Base-by-base conservation (phyloP, 2,888 invertebrate species). In the Hirtodrosophila duncani region DNA sequence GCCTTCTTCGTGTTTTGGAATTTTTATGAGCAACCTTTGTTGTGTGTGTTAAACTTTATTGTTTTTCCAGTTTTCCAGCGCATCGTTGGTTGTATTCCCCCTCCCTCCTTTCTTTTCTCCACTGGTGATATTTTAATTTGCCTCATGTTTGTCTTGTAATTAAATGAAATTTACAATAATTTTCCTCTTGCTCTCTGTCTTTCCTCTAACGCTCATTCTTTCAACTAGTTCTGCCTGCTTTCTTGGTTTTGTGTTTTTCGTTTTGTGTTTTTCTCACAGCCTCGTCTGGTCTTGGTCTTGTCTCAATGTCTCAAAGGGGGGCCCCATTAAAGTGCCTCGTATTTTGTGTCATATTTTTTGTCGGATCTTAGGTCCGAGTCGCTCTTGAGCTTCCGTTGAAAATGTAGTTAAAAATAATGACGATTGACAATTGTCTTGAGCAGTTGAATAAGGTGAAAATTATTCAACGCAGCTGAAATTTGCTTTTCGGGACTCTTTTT, bases 81-180 rank as follows among this genome's bases (percentile, higher is more conserved):
- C 20, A 9, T 18, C 10, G 10, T 9, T 10, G 11, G 34, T 14
- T 27, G 7, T 16, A 7, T 41, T 9, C 3, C 29, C 24, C 2
- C 10, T 10, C 6, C 1, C 9, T 10, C 6, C 26, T 10, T 3
- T 26, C 7, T 26, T 26, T 10, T 26, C 6, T 24, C 24, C 21
- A 21, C 21, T 21, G 21, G 3, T 72, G 72, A 78, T 75, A 77
- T 77, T 72, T 71, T 63, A 74, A 72, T 72, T 66, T 67, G 39
- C 33, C 29, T 39, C 56, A 33, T 41, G 41, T 39, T 57, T 67
- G 67, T 59, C 52, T 21, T 46, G 77, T 75, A 72, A 78, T 72
- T 79, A 72, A 72, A 75, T 67, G 67, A 78, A 71, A 78, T 75
- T 78, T 72, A 79, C 67, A 72, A 72, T 79, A 75, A 66, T 74